Conservation (phyloP, 2,113 vertebrate species). For the Grammomys dolichurus region DNA sequence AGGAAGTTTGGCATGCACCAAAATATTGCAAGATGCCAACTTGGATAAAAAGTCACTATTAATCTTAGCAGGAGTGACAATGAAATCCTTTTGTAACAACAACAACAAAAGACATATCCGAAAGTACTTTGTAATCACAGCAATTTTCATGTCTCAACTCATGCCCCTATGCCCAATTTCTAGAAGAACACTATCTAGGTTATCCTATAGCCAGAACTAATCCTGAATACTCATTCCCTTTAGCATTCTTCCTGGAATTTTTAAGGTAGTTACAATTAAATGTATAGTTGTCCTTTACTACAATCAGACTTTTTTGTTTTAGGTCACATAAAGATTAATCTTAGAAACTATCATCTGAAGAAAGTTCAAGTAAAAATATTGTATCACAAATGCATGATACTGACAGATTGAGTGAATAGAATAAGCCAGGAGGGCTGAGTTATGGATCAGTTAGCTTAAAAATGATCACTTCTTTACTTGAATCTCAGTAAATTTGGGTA, state of each 20-base stretch:
- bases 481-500: background rate
- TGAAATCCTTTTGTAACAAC: constrained; percentile 58
- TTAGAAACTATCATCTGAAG: constrained; percentile 59
- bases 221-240: constrained; percentile 43
- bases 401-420: background rate
- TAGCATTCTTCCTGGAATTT: constrained; percentile 48
- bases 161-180: constrained; percentile 44
- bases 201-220: constrained; percentile 63
- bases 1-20: constrained; percentile 70
- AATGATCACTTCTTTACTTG: background rate
- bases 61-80: constrained; percentile 71
- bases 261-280: constrained; percentile 56
- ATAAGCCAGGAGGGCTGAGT: background rate
- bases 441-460: constrained; percentile 25
- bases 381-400: background rate
- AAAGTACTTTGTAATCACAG: constrained; percentile 74
- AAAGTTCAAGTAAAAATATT: constrained; percentile 13
- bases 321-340: constrained; percentile 52
- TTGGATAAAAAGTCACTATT: constrained; percentile 64
- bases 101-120: constrained; percentile 40
- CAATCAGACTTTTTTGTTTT: constrained; percentile 26
- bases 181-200: constrained; percentile 24
- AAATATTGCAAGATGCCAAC: constrained; percentile 66
- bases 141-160: constrained; percentile 56
- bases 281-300: constrained; percentile 47